A percentile compares a stretch with the other conserved stretches of the same genome.
Conservation (phyloP, 2,113 vertebrate species). For the Hyla sarda region DNA sequence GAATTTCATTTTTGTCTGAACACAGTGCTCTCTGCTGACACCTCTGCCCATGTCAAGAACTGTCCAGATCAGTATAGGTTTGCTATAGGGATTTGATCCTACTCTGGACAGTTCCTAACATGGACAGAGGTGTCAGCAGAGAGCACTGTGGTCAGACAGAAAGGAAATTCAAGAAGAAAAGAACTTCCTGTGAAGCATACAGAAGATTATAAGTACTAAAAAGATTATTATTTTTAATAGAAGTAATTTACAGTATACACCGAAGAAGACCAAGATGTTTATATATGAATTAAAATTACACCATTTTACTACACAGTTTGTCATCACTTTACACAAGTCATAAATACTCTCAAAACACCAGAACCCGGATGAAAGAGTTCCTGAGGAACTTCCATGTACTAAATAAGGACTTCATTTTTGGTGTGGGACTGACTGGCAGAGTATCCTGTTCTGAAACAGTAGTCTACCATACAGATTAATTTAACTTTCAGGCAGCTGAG, state of each 20-base stretch:
- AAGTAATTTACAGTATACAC: neutral
- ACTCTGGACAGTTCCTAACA: too few species aligned
- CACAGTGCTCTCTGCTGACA: too few species aligned
- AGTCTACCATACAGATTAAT: constrained; percentile 42
- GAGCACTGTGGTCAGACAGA: too few species aligned
- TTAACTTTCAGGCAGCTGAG: constrained; percentile 57
- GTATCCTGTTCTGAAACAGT: constrained; percentile 55
- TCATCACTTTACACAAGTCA: constrained; percentile 25
- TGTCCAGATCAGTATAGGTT: too few species aligned
- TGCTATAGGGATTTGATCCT: too few species aligned
- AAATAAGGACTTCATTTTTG: constrained; percentile 43
- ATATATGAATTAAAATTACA: neutral
- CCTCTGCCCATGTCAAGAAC: too few species aligned
- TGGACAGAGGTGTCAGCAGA: too few species aligned
- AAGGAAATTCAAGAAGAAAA: too few species aligned
- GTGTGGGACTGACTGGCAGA: constrained; percentile 9
- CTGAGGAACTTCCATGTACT: constrained; percentile 32
- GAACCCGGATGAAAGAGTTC: constrained; percentile 49
- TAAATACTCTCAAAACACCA: constrained; percentile 25
- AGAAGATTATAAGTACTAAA: too few species aligned
- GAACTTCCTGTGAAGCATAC: too few species aligned
- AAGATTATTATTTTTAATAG: too few species aligned
- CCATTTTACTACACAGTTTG: neutral
- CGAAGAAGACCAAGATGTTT: neutral
- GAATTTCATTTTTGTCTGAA: too few species aligned